Conservation (phyloP, 2,797 vertebrate species). For the Salmo trutta region DNA sequence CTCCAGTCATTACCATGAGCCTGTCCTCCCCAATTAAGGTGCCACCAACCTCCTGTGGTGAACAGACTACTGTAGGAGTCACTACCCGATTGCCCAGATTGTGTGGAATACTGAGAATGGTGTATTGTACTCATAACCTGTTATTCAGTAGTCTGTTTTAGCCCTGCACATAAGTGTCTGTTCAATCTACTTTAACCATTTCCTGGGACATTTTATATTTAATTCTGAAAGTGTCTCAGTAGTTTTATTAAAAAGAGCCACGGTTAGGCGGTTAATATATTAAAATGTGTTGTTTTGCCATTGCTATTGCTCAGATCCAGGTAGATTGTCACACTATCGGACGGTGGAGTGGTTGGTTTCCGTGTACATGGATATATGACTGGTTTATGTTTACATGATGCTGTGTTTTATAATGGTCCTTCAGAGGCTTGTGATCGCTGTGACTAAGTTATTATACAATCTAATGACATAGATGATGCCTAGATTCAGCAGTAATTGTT, state of each 20-base stretch:
- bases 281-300: neutral
- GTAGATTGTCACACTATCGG: neutral
- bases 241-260: too few relatives aligned
- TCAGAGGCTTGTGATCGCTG: constrained; percentile 14
- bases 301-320: constrained; percentile 2
- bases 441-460: neutral
- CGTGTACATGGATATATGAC: constrained; percentile 14
- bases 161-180: neutral
- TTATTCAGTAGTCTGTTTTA: neutral
- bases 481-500: constrained; percentile 24
- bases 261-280: neutral
- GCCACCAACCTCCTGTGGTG: neutral
- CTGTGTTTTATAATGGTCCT: constrained; percentile 32
- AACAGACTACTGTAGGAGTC: neutral
- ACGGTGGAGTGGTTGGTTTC: neutral
- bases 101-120: neutral
- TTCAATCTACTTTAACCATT: neutral
- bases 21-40: too few relatives aligned
- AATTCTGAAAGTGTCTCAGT: neutral
- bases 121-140: neutral
- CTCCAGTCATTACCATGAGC: too few relatives aligned
- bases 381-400: constrained; percentile 39
- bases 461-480: neutral
- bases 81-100: neutral
- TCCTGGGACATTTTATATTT: neutral